Conservation (phyloP, 2,797 vertebrate genomes). For the Avahi laniger region DNA sequence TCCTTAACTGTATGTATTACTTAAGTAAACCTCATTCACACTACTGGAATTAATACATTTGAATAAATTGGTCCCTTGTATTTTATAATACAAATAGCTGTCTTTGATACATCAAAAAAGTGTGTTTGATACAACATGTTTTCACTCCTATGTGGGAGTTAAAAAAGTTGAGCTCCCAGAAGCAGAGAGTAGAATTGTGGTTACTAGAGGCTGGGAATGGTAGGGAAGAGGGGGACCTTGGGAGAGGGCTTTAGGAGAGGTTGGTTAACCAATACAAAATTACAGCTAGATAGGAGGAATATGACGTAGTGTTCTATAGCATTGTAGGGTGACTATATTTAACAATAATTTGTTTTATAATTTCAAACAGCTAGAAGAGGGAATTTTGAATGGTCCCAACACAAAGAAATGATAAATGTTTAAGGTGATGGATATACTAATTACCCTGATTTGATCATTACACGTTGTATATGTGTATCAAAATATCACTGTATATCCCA, state of each 20-base stretch:
- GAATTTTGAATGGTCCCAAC: not conserved
- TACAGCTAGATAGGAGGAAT: not conserved
- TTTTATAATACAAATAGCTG: not conserved
- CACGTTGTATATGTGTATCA: not conserved
- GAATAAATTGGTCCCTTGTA: not conserved
- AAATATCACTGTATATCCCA: not conserved
- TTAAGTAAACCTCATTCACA: slow-evolving; percentile 30
- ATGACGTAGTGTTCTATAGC: not conserved
- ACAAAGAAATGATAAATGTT: not conserved
- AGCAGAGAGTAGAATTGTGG: not conserved
- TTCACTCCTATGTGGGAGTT: not conserved
- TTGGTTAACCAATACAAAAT: not conserved
- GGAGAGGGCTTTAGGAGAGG: not conserved
- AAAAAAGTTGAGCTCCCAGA: not conserved
- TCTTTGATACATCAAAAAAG: slow-evolving; percentile 19
- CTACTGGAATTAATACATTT: slow-evolving; percentile 35
- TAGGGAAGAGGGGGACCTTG: not conserved
- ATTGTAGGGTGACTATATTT: not conserved
- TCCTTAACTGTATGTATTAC: slow-evolving; percentile 25
- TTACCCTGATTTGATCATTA: not conserved
- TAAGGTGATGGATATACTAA: not conserved
- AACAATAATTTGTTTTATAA: not conserved
- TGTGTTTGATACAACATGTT: not conserved
- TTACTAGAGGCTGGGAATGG: not conserved
- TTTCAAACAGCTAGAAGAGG: not conserved